A percentile compares a stretch with the other conserved stretches of the same genome.
Conservation (phyloP, 2,888 invertebrate genomes). For the Colletes collaris region DNA sequence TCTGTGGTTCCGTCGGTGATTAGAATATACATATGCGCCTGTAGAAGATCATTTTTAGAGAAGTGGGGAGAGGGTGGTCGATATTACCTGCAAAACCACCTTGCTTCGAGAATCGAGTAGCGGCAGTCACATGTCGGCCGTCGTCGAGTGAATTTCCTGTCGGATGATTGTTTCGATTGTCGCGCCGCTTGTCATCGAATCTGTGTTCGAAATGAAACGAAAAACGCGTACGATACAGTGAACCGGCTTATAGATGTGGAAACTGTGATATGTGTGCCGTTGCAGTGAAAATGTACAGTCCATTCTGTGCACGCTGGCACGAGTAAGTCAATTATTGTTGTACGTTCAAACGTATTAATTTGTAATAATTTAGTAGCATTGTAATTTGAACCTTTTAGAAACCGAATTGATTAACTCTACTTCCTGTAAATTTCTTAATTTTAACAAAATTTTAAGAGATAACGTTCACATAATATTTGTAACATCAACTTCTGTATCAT, state of each 20-base stretch:
- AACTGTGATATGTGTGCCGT: constrained; percentile 10
- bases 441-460: too few relatives aligned
- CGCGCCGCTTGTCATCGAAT: constrained; percentile 3
- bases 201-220: not conserved
- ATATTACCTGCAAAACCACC: constrained; percentile 76
- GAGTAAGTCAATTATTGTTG: constrained; percentile 23
- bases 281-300: not conserved
- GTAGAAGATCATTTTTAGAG: constrained; percentile 47
- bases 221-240: not conserved
- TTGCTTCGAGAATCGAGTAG: constrained; percentile 70
- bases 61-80: constrained; percentile 79
- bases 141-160: constrained; percentile 64
- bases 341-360: not conserved
- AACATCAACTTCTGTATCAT: too few relatives aligned
- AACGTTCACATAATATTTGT: too few relatives aligned
- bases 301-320: not conserved
- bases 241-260: not conserved
- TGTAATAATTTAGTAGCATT: not conserved
- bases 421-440: too few relatives aligned
- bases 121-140: constrained; percentile 79
- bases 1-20: constrained; percentile 11
- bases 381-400: not conserved
- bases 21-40: constrained; percentile 15
- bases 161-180: not conserved
- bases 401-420: too few relatives aligned